Percentiles rank a stretch among this genome's conserved stretches.
Evolutionary conservation across 2,888 invertebrate genomes (phyloP).

Genomic region (Cerceris ruficornis): DNA sequence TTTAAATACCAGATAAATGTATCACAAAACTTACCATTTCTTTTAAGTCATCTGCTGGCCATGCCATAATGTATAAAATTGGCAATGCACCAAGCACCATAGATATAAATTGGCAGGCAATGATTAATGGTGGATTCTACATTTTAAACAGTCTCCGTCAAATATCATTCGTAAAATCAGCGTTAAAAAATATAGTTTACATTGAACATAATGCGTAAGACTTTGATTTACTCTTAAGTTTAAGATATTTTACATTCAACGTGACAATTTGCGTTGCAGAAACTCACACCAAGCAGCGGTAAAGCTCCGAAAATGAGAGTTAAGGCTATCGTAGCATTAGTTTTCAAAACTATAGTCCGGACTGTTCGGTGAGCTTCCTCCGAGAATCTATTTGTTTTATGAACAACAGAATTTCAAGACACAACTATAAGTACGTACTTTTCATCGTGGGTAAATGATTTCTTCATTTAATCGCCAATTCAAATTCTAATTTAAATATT

Average conservation of each 20-base stretch:
- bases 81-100: slow-evolving; percentile 62
- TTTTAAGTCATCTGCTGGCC: slow-evolving; percentile 72
- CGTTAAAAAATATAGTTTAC: neutral
- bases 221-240: too few relatives aligned
- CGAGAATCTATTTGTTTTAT: slow-evolving; percentile 39
- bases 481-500: too few relatives aligned
- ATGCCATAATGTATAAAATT: slow-evolving; percentile 60
- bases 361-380: slow-evolving; percentile 47
- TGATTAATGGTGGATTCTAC: neutral
- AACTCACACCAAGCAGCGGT: slow-evolving; percentile 61
- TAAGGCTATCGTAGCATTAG: slow-evolving; percentile 37
- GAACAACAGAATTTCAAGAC: neutral
- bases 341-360: slow-evolving; percentile 38
- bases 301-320: slow-evolving; percentile 54
- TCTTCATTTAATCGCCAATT: too few relatives aligned
- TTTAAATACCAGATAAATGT: too few relatives aligned
- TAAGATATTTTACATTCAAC: too few relatives aligned
- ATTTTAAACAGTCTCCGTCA: neutral
- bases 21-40: slow-evolving; percentile 60
- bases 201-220: too few relatives aligned
- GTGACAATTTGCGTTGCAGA: neutral
- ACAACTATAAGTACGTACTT: too few relatives aligned
- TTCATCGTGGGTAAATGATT: too few relatives aligned
- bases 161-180: neutral
- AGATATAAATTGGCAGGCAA: slow-evolving; percentile 57